Percentiles rank a stretch among this genome's conserved stretches.
phyloP scores from a whole-genome alignment of 2,113 vertebrate species.

The Microtus montanus region DNA sequence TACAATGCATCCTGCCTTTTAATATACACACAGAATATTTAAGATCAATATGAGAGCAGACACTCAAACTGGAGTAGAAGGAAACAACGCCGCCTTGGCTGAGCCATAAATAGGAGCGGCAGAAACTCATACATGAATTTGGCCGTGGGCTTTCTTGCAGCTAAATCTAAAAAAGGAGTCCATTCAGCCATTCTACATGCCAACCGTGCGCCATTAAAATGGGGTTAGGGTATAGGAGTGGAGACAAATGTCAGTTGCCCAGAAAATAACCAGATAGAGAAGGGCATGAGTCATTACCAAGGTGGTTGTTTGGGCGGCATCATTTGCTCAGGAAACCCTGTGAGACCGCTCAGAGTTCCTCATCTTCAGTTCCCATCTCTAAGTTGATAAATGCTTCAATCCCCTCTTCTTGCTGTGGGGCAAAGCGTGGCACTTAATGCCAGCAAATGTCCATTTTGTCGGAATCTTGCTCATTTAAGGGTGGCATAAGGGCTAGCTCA shows the following conservation, averaged over 20 bases:
- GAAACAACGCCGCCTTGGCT: not conserved
- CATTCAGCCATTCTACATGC: not conserved
- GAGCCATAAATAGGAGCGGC: not conserved
- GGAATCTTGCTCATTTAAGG: not conserved
- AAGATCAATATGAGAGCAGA: not conserved
- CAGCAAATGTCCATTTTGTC: not conserved
- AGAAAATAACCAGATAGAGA: not conserved
- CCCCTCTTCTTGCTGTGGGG: not conserved
- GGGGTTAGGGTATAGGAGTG: not conserved
- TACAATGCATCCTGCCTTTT: not conserved
- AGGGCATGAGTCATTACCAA: accelerated
- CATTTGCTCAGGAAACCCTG: not conserved
- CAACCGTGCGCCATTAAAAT: not conserved
- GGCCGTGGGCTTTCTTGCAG: not conserved
- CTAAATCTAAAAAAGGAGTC: not conserved
- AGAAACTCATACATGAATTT: not conserved
- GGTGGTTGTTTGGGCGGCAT: not conserved
- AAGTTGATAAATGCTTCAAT: not conserved
- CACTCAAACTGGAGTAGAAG: not conserved
- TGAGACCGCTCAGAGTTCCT: not conserved
- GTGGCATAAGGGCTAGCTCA: not conserved
- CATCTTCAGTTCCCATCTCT: not conserved
- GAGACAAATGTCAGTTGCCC: not conserved
- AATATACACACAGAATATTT: not conserved
- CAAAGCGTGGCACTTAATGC: not conserved